Base-by-base conservation (phyloP, 2,113 vertebrate species). In the Phocoena sinus region DNA sequence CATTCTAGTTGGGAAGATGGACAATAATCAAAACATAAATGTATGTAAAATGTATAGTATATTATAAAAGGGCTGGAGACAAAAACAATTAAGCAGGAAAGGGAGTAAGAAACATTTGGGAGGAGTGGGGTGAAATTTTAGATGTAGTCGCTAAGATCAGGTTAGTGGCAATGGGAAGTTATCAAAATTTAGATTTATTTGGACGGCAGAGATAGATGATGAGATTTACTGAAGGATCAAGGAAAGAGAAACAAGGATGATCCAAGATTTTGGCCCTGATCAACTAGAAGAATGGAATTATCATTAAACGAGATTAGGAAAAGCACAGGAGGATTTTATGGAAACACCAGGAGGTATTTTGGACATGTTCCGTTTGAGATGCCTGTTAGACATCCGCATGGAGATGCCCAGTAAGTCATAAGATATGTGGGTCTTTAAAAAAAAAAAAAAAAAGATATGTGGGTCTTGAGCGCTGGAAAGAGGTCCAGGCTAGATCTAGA, bases 21-120 rank as follows among this genome's bases (percentile, higher is more conserved):
- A 80, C 13, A 93, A 33, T 74, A 65, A 82, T 38, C 28, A 76
- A 91, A 90, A 71, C 56, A 67, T 60, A 62, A 91, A 71, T 38
- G 50, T 73, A n/a, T 38, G 2, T 53, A 38, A 76, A 65, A 65
- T 18, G 17, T n/a, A 41, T 2, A 91, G 21, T 20, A 26, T 44
- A 10, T 31, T 86, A 56, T 25, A 41, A 93, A 93, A 95, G 44
- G 33, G 47, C 26, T 77, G 6, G 44, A 88, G 33, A 60, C 4
- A n/a, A 47, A 80, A 58, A 53, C 53, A 28, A 79, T 38, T 53
- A 79, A 91, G 25, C 41, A 84, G 56, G 33, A 95, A 90, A 50
- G 31, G 4, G 13, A 33, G 7, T 77, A 41, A 82, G 63, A 79
- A 56, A 56, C 47, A 94, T 74, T 62, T 62, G 63, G 53, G 8